Evolutionary conservation across 1,140 invertebrate genomes (phyloP), one percentile per base, ranked within the genome.

Genomic region (Trachelipus rathkii): DNA sequence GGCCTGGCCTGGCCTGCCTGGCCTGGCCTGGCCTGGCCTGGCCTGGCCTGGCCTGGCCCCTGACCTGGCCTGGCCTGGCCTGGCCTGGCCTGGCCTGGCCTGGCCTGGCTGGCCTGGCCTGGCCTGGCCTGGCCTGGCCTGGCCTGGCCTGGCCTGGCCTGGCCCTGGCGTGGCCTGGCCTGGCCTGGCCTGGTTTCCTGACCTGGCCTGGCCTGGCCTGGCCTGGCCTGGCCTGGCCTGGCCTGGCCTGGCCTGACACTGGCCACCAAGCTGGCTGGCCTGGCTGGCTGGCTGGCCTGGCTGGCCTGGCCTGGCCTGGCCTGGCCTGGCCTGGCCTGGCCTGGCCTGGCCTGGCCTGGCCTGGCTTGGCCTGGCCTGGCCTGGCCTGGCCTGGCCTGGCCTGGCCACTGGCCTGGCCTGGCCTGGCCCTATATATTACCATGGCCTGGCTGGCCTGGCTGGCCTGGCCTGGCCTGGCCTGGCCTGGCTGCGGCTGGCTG

Each of bases 151-250:
- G n/a, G n/a, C n/a, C n/a, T n/a, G n/a, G n/a, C n/a, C n/a, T n/a
- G n/a, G n/a, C n/a, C n/a, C n/a, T n/a, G n/a, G n/a, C 53, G 11
- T 60, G n/a, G n/a, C 53, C 53, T 60, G n/a, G n/a, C 53, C 53
- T 60, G n/a, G 53, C 53, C 53, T 60, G 53, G 53, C n/a, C n/a
- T n/a, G n/a, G n/a, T n/a, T n/a, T n/a, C 53, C 53, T 60, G n/a
- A 60, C 53, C 53, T 60, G n/a, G 53, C 53, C 53, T 60, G 53
- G 53, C 53, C 53, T 60, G 53, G 53, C 53, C 53, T 60, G n/a
- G n/a, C 53, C 53, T 60, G n/a, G 53, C 53, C 53, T 60, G 53
- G 53, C 53, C 53, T 60, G 53, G 53, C 53, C 53, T 60, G n/a
- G n/a, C 53, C 53, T 60, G n/a, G 53, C 53, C 53, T 60, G n/a